A percentile compares a stretch with the other conserved stretches of the same genome.
phyloP scores from a whole-genome alignment of 2,113 vertebrate genomes.

The Nettapus auritus region DNA sequence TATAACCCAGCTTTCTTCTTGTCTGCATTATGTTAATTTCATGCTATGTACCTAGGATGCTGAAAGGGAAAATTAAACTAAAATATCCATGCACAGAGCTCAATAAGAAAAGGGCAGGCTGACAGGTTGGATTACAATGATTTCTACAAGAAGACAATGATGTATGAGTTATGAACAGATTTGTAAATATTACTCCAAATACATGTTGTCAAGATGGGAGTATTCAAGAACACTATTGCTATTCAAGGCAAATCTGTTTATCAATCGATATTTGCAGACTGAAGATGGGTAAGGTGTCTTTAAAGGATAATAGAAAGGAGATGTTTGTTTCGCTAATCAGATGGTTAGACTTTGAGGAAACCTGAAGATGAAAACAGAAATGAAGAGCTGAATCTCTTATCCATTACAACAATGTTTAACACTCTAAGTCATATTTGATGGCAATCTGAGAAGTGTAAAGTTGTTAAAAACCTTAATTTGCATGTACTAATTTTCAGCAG shows the following conservation, averaged over 20 bases:
- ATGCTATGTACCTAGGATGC: background rate
- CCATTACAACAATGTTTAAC: background rate
- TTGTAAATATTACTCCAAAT: background rate
- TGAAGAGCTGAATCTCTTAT: background rate
- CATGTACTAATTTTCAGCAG: background rate
- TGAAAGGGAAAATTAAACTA: background rate
- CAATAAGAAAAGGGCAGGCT: background rate
- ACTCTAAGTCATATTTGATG: background rate
- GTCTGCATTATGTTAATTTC: background rate
- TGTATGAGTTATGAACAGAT: background rate
- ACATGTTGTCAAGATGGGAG: background rate
- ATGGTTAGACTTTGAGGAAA: background rate
- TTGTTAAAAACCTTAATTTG: conserved; percentile 7
- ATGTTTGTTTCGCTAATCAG: background rate
- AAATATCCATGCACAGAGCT: background rate
- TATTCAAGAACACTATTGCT: background rate
- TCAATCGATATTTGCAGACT: background rate
- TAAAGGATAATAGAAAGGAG: background rate
- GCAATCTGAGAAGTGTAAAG: conserved; percentile 4
- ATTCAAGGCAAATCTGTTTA: background rate
- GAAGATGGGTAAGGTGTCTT: background rate
- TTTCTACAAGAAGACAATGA: background rate
- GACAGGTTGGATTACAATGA: background rate
- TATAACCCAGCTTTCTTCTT: background rate
- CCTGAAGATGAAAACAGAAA: background rate